Evolutionary conservation across 2,797 vertebrate species (phyloP).

Genomic region (Cryptoblepharus egeriae): DNA sequence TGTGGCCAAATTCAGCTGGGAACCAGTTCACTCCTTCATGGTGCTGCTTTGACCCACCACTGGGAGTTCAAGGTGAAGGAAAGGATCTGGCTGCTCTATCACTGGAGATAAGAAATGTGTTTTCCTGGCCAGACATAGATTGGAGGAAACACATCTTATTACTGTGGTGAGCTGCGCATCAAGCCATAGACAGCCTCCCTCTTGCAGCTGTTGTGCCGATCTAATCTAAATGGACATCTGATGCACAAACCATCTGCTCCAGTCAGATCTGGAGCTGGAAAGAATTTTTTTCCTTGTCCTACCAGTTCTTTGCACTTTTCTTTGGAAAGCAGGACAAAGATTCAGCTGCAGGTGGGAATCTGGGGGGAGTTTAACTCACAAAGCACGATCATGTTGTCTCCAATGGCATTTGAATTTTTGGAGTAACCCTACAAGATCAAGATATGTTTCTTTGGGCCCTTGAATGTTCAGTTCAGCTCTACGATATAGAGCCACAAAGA

Average conservation of each 20-base stretch:
- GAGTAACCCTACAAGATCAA: neutral
- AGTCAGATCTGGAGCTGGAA: neutral
- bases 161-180: slow-evolving; percentile 19
- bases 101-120: slow-evolving; percentile 30
- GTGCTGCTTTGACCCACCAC: slow-evolving; percentile 6
- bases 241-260: slow-evolving; percentile 29
- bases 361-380: slow-evolving; percentile 22
- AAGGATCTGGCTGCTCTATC: slow-evolving; percentile 5
- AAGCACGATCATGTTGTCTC: rapidly evolving
- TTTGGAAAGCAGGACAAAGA: neutral
- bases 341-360: slow-evolving; percentile 14
- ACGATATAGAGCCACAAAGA: too few relatives aligned
- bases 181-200: neutral
- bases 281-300: slow-evolving; percentile 22
- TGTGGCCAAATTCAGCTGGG: too few relatives aligned
- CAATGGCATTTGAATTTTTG: neutral
- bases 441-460: too few relatives aligned
- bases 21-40: neutral
- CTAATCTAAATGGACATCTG: neutral
- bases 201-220: slow-evolving; percentile 29
- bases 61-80: neutral
- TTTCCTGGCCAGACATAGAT: slow-evolving; percentile 42
- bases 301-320: slow-evolving; percentile 14
- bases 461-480: too few relatives aligned
- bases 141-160: slow-evolving; percentile 45